Conservation (phyloP, 2,888 invertebrate species). For the Phymatocera aterrima region DNA sequence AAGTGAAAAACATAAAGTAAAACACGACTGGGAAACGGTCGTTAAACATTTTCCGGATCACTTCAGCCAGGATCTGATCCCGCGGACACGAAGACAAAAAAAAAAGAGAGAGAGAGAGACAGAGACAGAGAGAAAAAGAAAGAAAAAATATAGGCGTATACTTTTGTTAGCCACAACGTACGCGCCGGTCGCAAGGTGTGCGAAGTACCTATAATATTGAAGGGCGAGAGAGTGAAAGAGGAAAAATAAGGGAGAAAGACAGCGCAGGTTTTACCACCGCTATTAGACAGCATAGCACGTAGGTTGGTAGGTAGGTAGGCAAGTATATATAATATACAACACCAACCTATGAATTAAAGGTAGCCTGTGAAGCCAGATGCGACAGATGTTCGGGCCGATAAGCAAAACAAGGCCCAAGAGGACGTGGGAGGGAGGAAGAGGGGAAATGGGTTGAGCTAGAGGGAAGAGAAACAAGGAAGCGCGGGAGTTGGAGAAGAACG, state of each 20-base stretch:
- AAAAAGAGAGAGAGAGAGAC: neutral
- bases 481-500: neutral
- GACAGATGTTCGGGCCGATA: conserved; percentile 43
- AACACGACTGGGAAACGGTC: neutral
- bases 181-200: conserved; percentile 33
- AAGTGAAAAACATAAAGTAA: neutral
- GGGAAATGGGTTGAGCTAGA: conserved; percentile 24
- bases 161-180: conserved; percentile 27
- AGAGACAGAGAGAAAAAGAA: neutral
- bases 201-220: conserved; percentile 30
- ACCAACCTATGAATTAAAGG: conserved; percentile 45
- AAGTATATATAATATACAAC: conserved; percentile 21
- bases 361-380: conserved; percentile 39
- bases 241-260: conserved; percentile 46
- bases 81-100: neutral
- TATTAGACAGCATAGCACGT: conserved; percentile 10
- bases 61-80: neutral
- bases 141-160: neutral
- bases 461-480: conserved; percentile 26
- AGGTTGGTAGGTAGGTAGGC: conserved; percentile 5
- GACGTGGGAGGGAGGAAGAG: no score
- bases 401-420: conserved; percentile 40
- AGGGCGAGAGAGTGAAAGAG: conserved; percentile 14
- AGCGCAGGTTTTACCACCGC: conserved; percentile 45
- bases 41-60: neutral